Conservation (phyloP, 2,113 vertebrate genomes). For the Chloroceryle aenea region DNA sequence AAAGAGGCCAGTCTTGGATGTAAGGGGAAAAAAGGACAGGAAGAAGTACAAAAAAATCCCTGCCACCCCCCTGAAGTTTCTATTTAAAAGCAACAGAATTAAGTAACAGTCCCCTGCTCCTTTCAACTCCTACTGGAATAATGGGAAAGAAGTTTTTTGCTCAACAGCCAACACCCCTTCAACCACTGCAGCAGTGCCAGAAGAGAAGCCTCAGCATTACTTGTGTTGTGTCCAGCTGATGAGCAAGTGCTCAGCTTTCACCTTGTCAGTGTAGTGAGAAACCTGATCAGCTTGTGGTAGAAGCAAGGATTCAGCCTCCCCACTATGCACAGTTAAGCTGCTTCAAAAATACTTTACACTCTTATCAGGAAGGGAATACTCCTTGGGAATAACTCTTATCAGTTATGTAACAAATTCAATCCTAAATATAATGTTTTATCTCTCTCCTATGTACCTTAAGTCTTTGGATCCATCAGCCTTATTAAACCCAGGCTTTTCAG, state of each 20-base stretch:
- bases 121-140: neutral
- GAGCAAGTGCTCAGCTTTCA: neutral
- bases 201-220: neutral
- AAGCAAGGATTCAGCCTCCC: neutral
- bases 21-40: neutral
- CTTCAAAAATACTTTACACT: neutral
- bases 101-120: neutral
- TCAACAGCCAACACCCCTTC: neutral
- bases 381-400: neutral
- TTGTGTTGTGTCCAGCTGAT: neutral
- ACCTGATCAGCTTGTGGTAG: accelerated
- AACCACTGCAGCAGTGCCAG: neutral
- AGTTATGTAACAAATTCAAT: neutral
- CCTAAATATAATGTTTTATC: neutral
- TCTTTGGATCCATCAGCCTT: neutral
- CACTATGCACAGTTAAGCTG: neutral
- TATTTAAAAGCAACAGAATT: neutral
- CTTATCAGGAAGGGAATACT: neutral
- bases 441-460: too few species aligned
- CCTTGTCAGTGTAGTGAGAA: neutral
- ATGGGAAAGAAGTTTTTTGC: neutral
- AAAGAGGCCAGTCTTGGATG: neutral
- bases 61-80: neutral
- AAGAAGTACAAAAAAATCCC: neutral
- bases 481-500: neutral